Base-by-base conservation (phyloP, 2,888 invertebrate species). In the Leistus spinibarbis region DNA sequence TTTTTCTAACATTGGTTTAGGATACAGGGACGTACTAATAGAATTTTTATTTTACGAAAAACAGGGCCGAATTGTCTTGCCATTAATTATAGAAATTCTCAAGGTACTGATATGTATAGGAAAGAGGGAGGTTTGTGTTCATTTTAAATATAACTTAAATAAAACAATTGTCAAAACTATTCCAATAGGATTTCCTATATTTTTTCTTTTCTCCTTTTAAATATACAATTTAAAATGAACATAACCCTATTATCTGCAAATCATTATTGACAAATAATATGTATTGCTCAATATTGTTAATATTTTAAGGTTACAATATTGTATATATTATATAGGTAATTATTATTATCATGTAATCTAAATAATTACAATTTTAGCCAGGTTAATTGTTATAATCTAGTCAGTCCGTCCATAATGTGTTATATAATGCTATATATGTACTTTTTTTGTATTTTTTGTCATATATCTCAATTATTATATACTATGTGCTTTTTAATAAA, bases 261-360 rank as follows among this genome's bases (percentile, higher is more conserved):
- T 23, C 63, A 63, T 54, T 70, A 54, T 53, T 72, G 72, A 57
- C 54, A 65, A 56, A 71, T 63, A 70, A 40, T 64, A 71, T 71
- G 40, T 72, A 67, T 73, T 73, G 73, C 73, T 73, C 73, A 73
- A 73, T 73, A 73, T 73, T 73, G 67, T 73, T 66, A 66, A 60
- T 73, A 67, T 40, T 57, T 40, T 73, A 73, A 73, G 67, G 73
- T 73, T 54, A 73, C 67, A 57, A 63, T 69, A 69, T 56, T 73
- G 73, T 73, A 73, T 40, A 40, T 27, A 27, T n/a, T 27, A 27
- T 60, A 73, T 73, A 73, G n/a, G n/a, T n/a, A n/a, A n/a, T n/a
- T n/a, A 67, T 64, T 60, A 20, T 53, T 60, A 16, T 62, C 73
- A 67, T 72, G 64, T 72, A 72, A 56, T 72, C 23, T 65, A 65